These are phyloP conservation scores for Platichthys flesus DNA, from an alignment of 2,113 vertebrate species.

Conservation along the genomic window DNA sequence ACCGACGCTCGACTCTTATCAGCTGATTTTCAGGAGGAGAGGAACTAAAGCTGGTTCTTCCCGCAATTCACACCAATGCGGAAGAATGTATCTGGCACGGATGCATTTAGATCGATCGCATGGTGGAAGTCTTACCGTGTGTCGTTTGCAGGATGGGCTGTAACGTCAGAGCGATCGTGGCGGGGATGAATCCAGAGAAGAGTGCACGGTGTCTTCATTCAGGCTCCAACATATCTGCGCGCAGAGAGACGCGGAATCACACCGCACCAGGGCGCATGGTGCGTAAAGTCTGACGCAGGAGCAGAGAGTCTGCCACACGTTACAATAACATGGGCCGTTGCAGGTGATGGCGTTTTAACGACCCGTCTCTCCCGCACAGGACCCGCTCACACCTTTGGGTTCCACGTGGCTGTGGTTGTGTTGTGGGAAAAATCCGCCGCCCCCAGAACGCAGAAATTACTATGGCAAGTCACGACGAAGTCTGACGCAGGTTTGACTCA, in stretches of 20 bases:
- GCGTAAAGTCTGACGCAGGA: conserved; percentile 79
- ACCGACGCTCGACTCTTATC: background rate
- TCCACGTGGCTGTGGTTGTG: conserved; percentile 67
- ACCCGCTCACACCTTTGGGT: conserved; percentile 2
- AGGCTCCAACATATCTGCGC: conserved; percentile 63
- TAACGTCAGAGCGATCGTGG: conserved; percentile 3
- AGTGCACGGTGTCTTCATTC: conserved; percentile 52
- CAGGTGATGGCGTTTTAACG: background rate
- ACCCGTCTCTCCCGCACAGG: conserved; percentile 9
- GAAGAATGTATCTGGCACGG: background rate
- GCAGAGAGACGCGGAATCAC: conserved; percentile 57
- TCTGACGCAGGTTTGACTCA: conserved; percentile 84
- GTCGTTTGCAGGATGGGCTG: background rate
- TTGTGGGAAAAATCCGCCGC: conserved; percentile 42
- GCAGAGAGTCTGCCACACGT: conserved; percentile 57
- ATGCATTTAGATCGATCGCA: background rate
- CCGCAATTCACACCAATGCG: background rate
- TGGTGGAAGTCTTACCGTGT: conserved; percentile 51
- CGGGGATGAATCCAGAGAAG: conserved; percentile 21
- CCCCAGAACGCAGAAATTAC: conserved; percentile 51
- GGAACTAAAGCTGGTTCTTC: background rate
- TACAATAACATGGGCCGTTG: conserved; percentile 46
- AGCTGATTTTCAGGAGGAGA: background rate
- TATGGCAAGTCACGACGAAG: conserved; percentile 78
- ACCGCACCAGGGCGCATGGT: conserved; percentile 54